Evolutionary conservation across 2,113 vertebrate genomes (phyloP).

Genomic region (Pollimyrus isidori): DNA sequence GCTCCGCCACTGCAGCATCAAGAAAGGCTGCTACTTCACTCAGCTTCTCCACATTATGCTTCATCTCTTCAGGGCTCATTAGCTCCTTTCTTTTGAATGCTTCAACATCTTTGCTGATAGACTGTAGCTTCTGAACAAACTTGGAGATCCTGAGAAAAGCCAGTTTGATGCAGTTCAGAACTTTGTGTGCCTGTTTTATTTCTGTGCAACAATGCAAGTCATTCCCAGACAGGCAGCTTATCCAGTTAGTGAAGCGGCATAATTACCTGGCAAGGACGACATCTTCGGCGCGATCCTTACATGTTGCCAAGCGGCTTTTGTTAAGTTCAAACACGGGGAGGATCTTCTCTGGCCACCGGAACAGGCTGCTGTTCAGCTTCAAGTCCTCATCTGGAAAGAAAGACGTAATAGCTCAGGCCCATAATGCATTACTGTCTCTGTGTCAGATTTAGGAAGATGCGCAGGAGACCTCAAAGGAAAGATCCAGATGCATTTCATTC

Average conservation of each 20-base stretch:
- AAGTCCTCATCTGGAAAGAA: conserved; percentile 68
- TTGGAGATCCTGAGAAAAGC: conserved; percentile 55
- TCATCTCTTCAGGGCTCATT: conserved; percentile 66
- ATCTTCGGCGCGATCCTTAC: conserved; percentile 53
- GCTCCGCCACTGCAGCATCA: conserved; percentile 61
- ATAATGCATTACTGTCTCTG: background rate
- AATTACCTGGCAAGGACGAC: conserved; percentile 64
- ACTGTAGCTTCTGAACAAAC: conserved; percentile 60
- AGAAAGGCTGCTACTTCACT: conserved; percentile 60
- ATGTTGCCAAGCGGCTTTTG: conserved; percentile 41
- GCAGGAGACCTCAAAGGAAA: background rate
- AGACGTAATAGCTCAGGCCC: background rate
- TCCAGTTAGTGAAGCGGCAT: background rate
- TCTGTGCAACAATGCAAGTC: background rate
- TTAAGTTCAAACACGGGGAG: conserved; percentile 59
- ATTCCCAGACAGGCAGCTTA: background rate
- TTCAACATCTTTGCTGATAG: conserved; percentile 62
- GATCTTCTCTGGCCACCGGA: conserved; percentile 75
- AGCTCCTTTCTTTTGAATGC: conserved; percentile 66
- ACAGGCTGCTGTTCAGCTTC: conserved; percentile 68
- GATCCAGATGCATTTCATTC: background rate
- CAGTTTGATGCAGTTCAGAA: background rate
- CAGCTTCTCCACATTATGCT: conserved; percentile 68
- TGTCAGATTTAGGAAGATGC: background rate
- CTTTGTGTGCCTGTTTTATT: background rate